Percentiles rank a stretch among this genome's conserved stretches.
These are phyloP conservation scores for Ophion slaviceki DNA, from an alignment of 2,888 invertebrate species.

Conservation along the genomic window DNA sequence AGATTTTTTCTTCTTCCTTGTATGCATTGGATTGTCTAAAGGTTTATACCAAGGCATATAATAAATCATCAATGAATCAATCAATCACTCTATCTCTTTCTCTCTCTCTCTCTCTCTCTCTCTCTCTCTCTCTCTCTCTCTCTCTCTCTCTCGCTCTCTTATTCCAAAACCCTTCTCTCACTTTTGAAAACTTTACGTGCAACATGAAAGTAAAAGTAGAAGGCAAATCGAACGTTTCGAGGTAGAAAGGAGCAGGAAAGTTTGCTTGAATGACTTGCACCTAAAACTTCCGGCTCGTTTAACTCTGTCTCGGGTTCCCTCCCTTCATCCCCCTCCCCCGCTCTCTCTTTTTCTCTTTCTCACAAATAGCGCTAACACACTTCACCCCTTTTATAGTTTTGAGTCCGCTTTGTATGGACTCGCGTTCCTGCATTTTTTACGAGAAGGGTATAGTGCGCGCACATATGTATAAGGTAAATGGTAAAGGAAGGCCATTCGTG, in stretches of 20 bases:
- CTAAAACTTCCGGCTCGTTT: conserved; percentile 3
- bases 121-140: not conserved
- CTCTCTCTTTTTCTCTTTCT: too few species aligned
- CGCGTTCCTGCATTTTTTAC: conserved; percentile 10
- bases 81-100: not conserved
- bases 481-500: too few species aligned
- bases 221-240: not conserved
- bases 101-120: not conserved
- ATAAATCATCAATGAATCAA: too few species aligned
- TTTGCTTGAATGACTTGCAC: not conserved
- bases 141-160: not conserved
- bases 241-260: not conserved
- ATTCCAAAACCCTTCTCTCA: too few species aligned
- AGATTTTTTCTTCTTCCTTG: too few species aligned
- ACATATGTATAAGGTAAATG: not conserved
- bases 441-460: not conserved
- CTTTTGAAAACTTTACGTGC: not conserved
- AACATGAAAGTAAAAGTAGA: not conserved
- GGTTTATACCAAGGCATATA: too few species aligned
- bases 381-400: not conserved
- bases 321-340: too few species aligned
- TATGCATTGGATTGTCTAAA: too few species aligned
- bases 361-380: too few species aligned
- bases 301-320: not conserved
- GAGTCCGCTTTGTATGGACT: not conserved